A percentile compares a stretch with the other conserved stretches of the same genome.
These are phyloP conservation scores for Athene noctua DNA, from an alignment of 2,113 vertebrate genomes.

Conservation along the genomic window DNA sequence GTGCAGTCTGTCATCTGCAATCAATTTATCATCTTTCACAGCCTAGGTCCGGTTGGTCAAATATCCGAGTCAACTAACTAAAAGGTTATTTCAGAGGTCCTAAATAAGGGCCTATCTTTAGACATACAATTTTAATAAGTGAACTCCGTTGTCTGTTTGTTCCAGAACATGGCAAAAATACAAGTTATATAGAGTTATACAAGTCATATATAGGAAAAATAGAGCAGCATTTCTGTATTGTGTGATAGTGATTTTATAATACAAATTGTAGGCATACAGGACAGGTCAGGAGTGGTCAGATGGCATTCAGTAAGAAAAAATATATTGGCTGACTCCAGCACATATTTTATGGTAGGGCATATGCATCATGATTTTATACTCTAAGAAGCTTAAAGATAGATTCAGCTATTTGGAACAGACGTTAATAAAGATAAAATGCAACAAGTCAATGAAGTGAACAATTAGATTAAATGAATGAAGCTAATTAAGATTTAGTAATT, in stretches of 20 bases:
- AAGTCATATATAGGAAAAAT: neutral
- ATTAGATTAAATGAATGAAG: neutral
- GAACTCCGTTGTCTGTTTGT: neutral
- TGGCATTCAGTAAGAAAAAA: neutral
- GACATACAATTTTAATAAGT: neutral
- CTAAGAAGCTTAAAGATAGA: neutral
- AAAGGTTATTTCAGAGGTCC: neutral
- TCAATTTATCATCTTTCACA: neutral
- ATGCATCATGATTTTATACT: neutral
- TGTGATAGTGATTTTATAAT: fast-evolving
- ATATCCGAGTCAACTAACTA: neutral
- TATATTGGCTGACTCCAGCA: neutral
- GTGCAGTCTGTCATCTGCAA: neutral
- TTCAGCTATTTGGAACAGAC: neutral
- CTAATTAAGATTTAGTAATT: neutral
- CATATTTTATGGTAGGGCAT: neutral
- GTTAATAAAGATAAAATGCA: neutral
- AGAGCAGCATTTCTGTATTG: neutral
- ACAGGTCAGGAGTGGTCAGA: neutral
- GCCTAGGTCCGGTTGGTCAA: neutral
- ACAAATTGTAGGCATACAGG: neutral
- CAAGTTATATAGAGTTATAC: neutral
- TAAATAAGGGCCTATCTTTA: neutral
- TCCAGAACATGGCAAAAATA: neutral
- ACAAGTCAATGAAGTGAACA: neutral